These are phyloP conservation scores for Rhinogobius similis DNA, from an alignment of 2,113 vertebrate species.

Conservation along the genomic window DNA sequence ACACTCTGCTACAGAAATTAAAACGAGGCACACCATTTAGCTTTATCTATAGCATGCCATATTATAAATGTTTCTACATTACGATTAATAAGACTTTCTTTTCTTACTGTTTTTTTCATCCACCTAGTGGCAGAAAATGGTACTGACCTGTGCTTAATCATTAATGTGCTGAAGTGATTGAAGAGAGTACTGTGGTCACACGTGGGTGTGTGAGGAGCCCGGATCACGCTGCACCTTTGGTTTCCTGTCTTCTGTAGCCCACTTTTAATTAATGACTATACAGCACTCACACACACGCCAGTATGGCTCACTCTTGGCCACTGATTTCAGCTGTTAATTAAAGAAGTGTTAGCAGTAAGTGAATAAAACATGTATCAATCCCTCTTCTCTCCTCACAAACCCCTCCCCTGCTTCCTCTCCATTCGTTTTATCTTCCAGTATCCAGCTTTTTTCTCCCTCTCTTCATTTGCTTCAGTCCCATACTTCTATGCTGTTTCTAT, in stretches of 20 bases:
- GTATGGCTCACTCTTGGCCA: slow-evolving; percentile 27
- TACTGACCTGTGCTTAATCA: background rate
- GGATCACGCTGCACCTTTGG: slow-evolving; percentile 7
- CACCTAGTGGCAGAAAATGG: background rate
- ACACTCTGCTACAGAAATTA: no score
- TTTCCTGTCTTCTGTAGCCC: slow-evolving; percentile 12
- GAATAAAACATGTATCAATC: slow-evolving; percentile 62
- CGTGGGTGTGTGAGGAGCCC: background rate
- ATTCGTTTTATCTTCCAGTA: background rate
- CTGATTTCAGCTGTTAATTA: slow-evolving; percentile 49
- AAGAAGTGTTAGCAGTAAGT: slow-evolving; percentile 47
- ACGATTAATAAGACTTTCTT: background rate
- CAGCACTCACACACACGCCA: slow-evolving; percentile 24
- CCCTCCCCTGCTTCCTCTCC: slow-evolving; percentile 28
- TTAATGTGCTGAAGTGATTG: background rate
- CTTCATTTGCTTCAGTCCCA: slow-evolving; percentile 6
- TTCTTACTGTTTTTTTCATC: background rate
- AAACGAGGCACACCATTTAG: background rate
- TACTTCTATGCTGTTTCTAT: background rate
- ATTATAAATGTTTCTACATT: background rate
- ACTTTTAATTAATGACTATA: slow-evolving; percentile 39
- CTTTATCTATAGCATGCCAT: background rate
- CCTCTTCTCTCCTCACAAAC: slow-evolving; percentile 35
- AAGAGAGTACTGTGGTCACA: slow-evolving; percentile 2
- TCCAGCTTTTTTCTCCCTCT: background rate